Evolutionary conservation across 2,113 vertebrate genomes (phyloP), one percentile per base, ranked within the genome.

Genomic region (Cyanoderma ruficeps): DNA sequence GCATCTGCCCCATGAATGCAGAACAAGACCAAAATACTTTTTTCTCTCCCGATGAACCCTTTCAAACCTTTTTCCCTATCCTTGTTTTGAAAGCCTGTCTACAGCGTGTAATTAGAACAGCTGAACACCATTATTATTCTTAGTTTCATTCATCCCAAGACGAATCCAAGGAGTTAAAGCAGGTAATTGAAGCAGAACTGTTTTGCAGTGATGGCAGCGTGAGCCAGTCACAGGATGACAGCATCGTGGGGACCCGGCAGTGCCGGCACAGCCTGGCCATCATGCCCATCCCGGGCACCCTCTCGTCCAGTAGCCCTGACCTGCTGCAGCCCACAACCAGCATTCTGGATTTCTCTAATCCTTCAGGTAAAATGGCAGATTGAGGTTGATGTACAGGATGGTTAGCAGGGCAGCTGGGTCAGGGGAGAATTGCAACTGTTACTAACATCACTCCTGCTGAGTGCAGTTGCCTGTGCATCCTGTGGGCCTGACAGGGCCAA

Each of bases 181-280:
- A 4, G 16, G 0, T 37, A 12, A 69, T 1, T 27, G 64, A 49
- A 4, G 0, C 59, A 5, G 7, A 21, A 2, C 23, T 98, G 44
- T 97, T 95, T 94, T 98, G 49, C 97, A 99, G 99, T 39, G 99
- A 99, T 17, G 98, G 98, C 7, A 98, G 98, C 9, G 97, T 99
- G 95, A 98, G 98, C 95, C 99, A 99, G 85, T 99, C 99, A 5
- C 99, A 99, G 96, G 99, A 99, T 33, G 99, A 99, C 98, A 99
- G 99, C 97, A 98, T 99, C 10, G 99, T 99, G 87, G 99, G 99
- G 10, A 99, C 99, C 0, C 99, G 99, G 85, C 99, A 99, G 97
- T 99, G 98, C 90, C 96, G 99, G 4, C 99, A 99, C 98, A 99
- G 99, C 89, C 98, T 99, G 96, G 99, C 99, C 84, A 99, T 99